Conservation (phyloP, 2,797 vertebrate species). For the Scleropages formosus region DNA sequence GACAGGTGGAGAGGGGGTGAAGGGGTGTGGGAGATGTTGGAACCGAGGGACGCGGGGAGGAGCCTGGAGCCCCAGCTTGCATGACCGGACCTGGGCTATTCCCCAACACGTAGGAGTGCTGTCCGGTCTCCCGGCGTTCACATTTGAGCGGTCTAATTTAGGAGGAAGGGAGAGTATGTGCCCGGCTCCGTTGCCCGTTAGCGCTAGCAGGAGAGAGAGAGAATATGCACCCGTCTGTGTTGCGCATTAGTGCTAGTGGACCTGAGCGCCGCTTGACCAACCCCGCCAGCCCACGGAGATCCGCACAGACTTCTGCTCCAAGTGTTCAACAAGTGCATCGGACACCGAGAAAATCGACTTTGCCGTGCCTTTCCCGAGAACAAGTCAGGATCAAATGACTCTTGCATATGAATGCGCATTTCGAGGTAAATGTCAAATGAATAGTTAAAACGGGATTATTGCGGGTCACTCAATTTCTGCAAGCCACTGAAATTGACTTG, state of each 20-base stretch:
- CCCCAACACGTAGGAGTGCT: slow-evolving; percentile 1
- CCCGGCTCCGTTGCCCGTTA: background rate
- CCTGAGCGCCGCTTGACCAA: background rate
- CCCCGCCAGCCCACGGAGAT: no score
- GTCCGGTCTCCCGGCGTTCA: background rate
- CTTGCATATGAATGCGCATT: background rate
- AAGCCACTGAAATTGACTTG: background rate
- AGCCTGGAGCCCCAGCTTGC: background rate
- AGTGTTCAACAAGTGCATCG: slow-evolving; percentile 12
- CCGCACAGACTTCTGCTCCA: background rate
- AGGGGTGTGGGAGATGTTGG: background rate
- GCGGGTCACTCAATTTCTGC: background rate
- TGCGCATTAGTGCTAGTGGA: slow-evolving; percentile 11
- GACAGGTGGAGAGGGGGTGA: slow-evolving; percentile 15
- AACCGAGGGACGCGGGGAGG: slow-evolving; percentile 22
- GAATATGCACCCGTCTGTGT: background rate
- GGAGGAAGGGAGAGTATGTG: no score
- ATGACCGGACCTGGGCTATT: background rate
- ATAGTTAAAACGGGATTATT: background rate
- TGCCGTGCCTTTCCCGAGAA: background rate
- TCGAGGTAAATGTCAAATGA: background rate
- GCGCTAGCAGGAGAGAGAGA: no score
- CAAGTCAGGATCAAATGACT: background rate
- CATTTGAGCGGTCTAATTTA: background rate
- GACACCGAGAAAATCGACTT: background rate